phyloP scores from a whole-genome alignment of 2,888 invertebrate species.

The Schizaphis graminum region DNA sequence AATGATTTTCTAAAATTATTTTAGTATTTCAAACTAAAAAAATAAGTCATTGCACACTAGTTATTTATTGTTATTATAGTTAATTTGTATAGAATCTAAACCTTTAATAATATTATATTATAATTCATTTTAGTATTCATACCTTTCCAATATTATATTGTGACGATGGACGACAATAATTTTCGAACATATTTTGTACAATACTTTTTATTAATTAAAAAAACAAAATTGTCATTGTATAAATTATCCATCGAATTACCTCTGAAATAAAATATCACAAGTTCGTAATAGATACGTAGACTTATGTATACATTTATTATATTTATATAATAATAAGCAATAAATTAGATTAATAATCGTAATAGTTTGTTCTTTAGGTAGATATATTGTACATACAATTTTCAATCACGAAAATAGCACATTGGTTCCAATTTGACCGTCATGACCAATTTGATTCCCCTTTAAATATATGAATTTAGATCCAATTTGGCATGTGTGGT shows the following conservation, averaged over 20 bases:
- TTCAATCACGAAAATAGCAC: not conserved
- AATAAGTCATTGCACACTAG: not conserved
- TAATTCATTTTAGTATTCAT: not conserved
- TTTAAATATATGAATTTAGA: too few species aligned
- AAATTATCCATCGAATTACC: not conserved
- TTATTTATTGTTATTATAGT: not conserved
- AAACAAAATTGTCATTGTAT: not conserved
- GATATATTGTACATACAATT: not conserved
- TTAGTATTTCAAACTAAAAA: not conserved
- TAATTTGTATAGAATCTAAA: not conserved
- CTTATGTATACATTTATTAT: not conserved
- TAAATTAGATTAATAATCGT: not conserved
- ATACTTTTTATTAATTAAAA: not conserved
- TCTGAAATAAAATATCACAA: not conserved
- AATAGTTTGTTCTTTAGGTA: not conserved
- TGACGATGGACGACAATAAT: not conserved
- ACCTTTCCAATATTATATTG: not conserved
- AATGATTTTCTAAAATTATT: not conserved
- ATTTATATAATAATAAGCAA: not conserved
- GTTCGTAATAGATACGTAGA: not conserved
- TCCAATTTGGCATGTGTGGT: too few species aligned
- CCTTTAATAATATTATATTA: not conserved
- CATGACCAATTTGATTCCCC: too few species aligned
- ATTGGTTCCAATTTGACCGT: too few species aligned
- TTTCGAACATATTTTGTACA: not conserved